Base-by-base conservation (phyloP, 2,113 vertebrate genomes). In the Lepidothrix coronata region DNA sequence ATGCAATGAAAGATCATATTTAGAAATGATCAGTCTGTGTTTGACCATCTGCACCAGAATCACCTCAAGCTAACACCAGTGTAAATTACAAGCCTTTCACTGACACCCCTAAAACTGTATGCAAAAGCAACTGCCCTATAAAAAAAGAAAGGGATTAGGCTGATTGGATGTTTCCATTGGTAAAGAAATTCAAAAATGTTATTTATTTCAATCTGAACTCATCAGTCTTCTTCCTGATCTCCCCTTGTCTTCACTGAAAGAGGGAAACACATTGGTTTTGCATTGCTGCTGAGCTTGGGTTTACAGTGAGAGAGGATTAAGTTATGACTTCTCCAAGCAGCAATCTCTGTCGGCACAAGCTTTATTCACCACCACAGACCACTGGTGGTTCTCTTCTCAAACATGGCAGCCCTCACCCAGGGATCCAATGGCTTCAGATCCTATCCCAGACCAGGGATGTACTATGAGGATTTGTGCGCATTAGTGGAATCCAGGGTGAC, bases 351-450 rank as follows among this genome's bases (percentile, higher is more conserved):
- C 1, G 2, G 43, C 22, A 39, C 41, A 66, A 66, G 28, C 30
- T 41, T 62, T 13, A 76, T 28, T 30, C 55, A 76, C 27, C 41
- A 78, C 57, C 24, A 71, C 35, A 84, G 19, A 33, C 6, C 59
- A 19, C 35, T 23, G 19, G 8, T 3, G 17, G 1, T 43, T 80
- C 35, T 35, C n/a, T 61, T 82, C 27, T 37, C 66, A 65, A 71
- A 37, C 13, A 31, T 16, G 0, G 0, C 73, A 87, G 30, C 59
- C 7, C 2, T 4, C 4, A 63, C 52, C 28, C 0, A 1, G 75
- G 39, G 21, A 62, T 54, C 8, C 0, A 0, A 15, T 24, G 62
- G 37, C 37, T 89, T 70, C 0, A 0, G 28, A 49, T 52, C 18
- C 24, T 23, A 24, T 31, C 43, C 54, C 43, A 78, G n/a, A 35